Evolutionary conservation across 2,113 vertebrate genomes (phyloP).

Genomic region (Scatophagus argus): DNA sequence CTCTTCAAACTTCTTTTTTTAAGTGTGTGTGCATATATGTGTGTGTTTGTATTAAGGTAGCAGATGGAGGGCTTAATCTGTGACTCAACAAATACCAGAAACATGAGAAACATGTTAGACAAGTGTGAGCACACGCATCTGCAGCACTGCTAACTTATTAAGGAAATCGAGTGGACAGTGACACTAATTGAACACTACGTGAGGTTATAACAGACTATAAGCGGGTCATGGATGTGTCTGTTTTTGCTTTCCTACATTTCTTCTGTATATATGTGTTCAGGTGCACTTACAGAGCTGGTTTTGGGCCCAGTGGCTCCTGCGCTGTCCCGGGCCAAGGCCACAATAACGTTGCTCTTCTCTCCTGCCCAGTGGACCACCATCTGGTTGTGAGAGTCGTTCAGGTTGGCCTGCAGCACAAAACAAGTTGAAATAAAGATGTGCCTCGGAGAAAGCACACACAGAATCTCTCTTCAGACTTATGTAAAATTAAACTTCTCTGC

Average conservation of each 20-base stretch:
- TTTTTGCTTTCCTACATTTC: not conserved
- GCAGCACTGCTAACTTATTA: not conserved
- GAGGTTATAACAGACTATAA: not conserved
- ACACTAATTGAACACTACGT: not conserved
- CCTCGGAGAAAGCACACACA: not conserved
- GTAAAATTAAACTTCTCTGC: not conserved
- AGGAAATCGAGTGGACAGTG: not conserved
- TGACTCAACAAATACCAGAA: conserved; percentile 36
- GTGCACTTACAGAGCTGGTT: conserved; percentile 91
- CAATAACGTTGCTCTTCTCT: conserved; percentile 97
- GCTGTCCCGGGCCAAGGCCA: conserved; percentile 95
- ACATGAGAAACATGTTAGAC: conserved; percentile 39
- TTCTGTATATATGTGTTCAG: not conserved
- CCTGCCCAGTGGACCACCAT: conserved; percentile 99
- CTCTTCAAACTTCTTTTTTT: not conserved
- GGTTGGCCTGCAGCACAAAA: conserved; percentile 87
- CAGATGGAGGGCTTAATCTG: conserved; percentile 36
- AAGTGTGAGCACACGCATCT: conserved; percentile 12
- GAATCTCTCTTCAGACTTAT: not conserved
- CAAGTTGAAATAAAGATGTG: not conserved
- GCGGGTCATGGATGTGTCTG: not conserved
- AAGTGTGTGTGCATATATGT: not conserved
- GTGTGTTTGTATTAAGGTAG: conserved; percentile 6
- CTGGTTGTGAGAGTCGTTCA: conserved; percentile 98
- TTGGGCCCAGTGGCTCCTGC: conserved; percentile 88